These are phyloP conservation scores for Sardinella longiceps DNA, from an alignment of 2,797 vertebrate species.

Conservation along the genomic window DNA sequence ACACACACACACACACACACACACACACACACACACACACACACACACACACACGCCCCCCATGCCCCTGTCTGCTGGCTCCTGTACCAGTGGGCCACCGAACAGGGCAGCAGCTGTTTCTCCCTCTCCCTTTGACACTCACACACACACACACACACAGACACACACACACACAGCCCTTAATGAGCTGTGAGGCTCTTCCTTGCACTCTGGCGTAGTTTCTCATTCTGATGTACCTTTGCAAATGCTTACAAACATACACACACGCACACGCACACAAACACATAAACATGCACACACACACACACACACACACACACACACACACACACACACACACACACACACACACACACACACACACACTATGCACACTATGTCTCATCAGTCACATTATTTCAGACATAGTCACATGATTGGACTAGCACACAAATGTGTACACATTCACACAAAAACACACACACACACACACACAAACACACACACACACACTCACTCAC, in stretches of 20 bases:
- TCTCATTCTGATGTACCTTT: too few relatives aligned
- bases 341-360: constrained; percentile 20
- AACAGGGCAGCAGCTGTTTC: constrained; percentile 8
- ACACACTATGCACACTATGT: too few relatives aligned
- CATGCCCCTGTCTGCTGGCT: neutral
- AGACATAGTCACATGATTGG: too few relatives aligned
- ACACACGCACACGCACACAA: neutral
- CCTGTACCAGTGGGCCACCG: neutral
- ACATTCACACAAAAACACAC: neutral
- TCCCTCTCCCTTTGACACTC: neutral
- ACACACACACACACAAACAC: neutral
- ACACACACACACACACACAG: constrained; percentile 15
- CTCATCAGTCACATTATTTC: too few relatives aligned
- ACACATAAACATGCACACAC: neutral
- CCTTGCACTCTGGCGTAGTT: too few relatives aligned
- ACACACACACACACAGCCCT: neutral
- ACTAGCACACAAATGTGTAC: too few relatives aligned
- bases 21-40: neutral
- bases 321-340: constrained; percentile 25
- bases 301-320: neutral
- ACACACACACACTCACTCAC: neutral
- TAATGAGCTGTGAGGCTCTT: too few relatives aligned
- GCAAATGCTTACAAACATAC: too few relatives aligned
- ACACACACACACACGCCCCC: neutral
- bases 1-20: neutral